Evolutionary conservation across 92 coral and sea anemone genomes (phyloP), one percentile per base, ranked within the genome.

Genomic region (Zoanthus sociatus): DNA sequence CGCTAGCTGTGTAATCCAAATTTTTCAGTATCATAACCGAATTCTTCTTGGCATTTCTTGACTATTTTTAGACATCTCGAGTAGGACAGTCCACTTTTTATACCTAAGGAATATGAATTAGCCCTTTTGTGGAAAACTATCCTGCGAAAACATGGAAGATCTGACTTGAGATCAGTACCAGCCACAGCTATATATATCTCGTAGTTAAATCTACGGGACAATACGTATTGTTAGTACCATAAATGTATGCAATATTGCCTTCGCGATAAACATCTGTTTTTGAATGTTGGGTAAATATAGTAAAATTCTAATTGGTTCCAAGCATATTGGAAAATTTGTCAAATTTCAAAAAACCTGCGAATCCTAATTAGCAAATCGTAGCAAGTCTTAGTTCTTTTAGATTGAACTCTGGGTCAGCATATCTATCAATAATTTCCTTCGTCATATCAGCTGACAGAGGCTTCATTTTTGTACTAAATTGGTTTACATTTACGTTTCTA

Each of bases 171-270:
- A 37, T 37, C 42, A 37, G 42, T 37, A 74, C 61, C 64, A 44
- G 60, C 87, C 54, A 26, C 14, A 21, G 26, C 26, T 12, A 16
- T 46, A 83, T 14, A 45, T 83, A 83, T 73, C 81, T 67, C 31
- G 3, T 20, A 44, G 78, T 69, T 26, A 87, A 3, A 53, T 8
- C 51, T 26, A 88, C 90, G 48, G 87, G 87, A 51, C 90, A 87
- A 58, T 78, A 78, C 53, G 69, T 30, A 56, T 68, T 45, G n/a
- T 88, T 51, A 9, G 53, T 7, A 50, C 78, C 17, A 6, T 20
- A 45, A 51, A 88, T 71, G 50, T 71, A 79, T 15, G 79, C 87
- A 54, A 18, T 51, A 53, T 88, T 88, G 10, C 90, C 82, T 79
- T 88, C 75, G 10, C 82, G 13, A 31, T 88, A 76, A 15, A 79